Evolutionary conservation across 2,113 vertebrate genomes (phyloP), one percentile per base, ranked within the genome.

Genomic region (Nibea albiflora): DNA sequence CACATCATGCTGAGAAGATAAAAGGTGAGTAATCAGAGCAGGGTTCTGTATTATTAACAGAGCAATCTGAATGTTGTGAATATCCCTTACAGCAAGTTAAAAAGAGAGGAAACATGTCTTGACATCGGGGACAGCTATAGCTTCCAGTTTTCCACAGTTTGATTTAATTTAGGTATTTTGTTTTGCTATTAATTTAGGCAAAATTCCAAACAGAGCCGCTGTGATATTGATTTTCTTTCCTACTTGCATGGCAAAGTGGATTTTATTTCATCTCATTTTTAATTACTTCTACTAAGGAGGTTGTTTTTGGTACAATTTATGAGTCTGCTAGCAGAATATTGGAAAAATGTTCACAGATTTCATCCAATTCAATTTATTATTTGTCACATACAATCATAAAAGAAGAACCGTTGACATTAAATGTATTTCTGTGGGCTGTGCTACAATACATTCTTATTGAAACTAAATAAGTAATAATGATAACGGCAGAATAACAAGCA

Each of bases 1-100:
- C 79, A 77, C 76, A 80, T 92, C 87, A 78, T 67, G 77, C 86
- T 89, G 81, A 78, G 79, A 82, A 83, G 87, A 90, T 76, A 81
- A 88, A 81, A 85, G 60, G 67, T 87, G 63, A 67, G 58, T 65
- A 87, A 78, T 86, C 76, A 67, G 69, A 90, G 76, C 1, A 64
- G 39, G 63, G 42, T 20, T 73, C 39, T 44, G 53, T 63, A 49
- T 86, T 76, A 83, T 84, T 72, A 75, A 73, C 22, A 73, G 50
- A 73, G 39, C 53, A 26, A 78, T 61, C 12, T 6, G 3, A 76
- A 47, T 46, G 39, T n/a, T 24, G 22, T 54, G 11, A 71, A 69
- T 52, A 11, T 57, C 24, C 10, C 57, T 65, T 47, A 60, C 31
- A 54, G 54, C 19, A n/a, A 66, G 26, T 62, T 14, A n/a, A 10